Evolutionary conservation across 30 jellyfish, hydroid and myxozoan genomes (phyloP), one percentile per base, ranked within the genome.

Genomic region (Clytia hemisphaerica): DNA sequence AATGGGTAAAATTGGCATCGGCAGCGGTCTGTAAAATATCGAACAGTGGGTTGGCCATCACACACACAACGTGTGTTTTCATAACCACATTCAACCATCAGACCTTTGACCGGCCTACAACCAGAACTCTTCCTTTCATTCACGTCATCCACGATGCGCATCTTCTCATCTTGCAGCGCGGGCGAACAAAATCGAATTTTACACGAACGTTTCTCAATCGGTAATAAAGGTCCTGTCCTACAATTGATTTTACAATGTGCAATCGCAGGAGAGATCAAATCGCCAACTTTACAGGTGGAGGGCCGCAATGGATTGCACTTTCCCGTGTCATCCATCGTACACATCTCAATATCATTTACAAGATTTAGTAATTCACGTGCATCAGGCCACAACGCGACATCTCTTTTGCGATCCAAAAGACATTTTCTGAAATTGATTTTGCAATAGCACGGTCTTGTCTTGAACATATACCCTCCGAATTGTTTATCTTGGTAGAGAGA

Each of bases 1-100:
- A 12, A 12, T 42, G 92, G 92, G 90, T 90, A 78, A 58, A 68
- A 78, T 46, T 78, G 92, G 57, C 92, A 78, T 29, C 92, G 80
- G 70, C 92, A 78, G 7, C 74, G 45, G 4, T 78, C 92, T n/a
- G 92, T 78, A 53, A 78, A 78, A 1, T 26, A 18, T 35, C 1
- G 25, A 9, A 27, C 75, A 31, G 80, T 21, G n/a, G 92, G 92
- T n/a, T 25, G 45, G 19, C 92, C 84, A 58, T 78, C 92, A 67
- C 92, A 78, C 16, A 78, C 92, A 60, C 92, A 78, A 0, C 92
- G 55, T 4, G 92, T 78, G 40, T 51, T 18, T 9, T 22, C 0
- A 21, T 6, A 5, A 4, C 92, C 92, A 47, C 92, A 78, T 1
- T 63, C 71, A 2, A 78, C 79, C 6, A 83, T 73, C 0, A 78